A percentile compares a stretch with the other conserved stretches of the same genome.
Evolutionary conservation across 2,888 invertebrate species (phyloP).

Genomic region (Julus scandinavius): DNA sequence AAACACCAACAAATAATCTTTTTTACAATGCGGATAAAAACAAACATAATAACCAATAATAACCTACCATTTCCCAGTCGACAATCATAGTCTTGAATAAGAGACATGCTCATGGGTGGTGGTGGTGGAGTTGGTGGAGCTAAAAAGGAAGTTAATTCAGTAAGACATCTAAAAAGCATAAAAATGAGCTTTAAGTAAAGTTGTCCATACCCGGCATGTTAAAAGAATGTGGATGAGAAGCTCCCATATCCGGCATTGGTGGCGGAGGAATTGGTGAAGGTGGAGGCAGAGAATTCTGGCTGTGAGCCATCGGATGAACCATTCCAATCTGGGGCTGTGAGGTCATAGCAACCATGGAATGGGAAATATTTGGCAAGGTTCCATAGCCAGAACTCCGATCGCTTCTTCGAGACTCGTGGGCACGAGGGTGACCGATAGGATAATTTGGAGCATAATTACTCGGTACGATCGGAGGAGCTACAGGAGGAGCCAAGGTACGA

Average conservation of each 20-base stretch:
- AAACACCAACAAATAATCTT: no score
- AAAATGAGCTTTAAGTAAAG: not conserved
- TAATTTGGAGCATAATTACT: slow-evolving; percentile 96
- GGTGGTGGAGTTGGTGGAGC: slow-evolving; percentile 56
- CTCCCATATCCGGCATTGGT: slow-evolving; percentile 56
- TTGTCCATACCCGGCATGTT: slow-evolving; percentile 49
- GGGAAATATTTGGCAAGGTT: slow-evolving; percentile 78
- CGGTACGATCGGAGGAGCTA: slow-evolving; percentile 93
- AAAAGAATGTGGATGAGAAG: slow-evolving; percentile 48
- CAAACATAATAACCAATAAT: no score
- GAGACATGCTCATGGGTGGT: slow-evolving; percentile 52
- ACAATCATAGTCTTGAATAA: slow-evolving; percentile 62
- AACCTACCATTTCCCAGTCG: slow-evolving; percentile 57
- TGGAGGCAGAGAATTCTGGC: slow-evolving; percentile 63
- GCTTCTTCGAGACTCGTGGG: slow-evolving; percentile 67
- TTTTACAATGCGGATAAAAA: no score
- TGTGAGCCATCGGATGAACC: slow-evolving; percentile 79
- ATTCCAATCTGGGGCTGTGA: slow-evolving; percentile 82
- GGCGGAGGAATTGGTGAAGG: slow-evolving; percentile 75
- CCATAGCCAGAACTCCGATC: slow-evolving; percentile 85
- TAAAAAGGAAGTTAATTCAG: not conserved
- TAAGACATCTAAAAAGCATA: not conserved
- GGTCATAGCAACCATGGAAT: slow-evolving; percentile 78
- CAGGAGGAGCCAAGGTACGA: slow-evolving; percentile 90
- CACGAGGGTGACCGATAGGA: slow-evolving; percentile 79